Evolutionary conservation across 1,140 invertebrate species (phyloP).

Genomic region (Zeugodacus cucurbitae): DNA sequence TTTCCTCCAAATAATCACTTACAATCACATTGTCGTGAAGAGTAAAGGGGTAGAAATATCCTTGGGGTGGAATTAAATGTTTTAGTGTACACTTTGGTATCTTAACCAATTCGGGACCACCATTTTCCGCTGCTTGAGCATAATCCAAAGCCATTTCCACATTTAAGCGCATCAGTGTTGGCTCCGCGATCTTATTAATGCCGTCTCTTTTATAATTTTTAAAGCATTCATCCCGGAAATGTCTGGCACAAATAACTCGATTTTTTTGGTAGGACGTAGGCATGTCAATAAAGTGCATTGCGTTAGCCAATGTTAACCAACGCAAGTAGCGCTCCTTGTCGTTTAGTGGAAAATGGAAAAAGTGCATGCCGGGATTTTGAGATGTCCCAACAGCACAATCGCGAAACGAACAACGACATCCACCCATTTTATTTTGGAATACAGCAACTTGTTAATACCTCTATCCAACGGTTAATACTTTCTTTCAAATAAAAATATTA

Average conservation of each 20-base stretch:
- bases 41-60: constrained; percentile 51
- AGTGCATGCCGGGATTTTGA: constrained; percentile 65
- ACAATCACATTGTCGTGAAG: constrained; percentile 43
- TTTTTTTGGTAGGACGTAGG: constrained; percentile 62
- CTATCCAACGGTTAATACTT: too few species aligned
- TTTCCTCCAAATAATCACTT: not conserved
- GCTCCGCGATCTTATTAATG: constrained; percentile 47
- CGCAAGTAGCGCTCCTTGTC: constrained; percentile 59
- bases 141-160: constrained; percentile 51
- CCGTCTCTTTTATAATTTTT: constrained; percentile 65
- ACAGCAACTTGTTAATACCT: too few species aligned
- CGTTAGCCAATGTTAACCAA: constrained; percentile 64
- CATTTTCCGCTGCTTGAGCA: constrained; percentile 48
- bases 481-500: not conserved
- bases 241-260: constrained; percentile 67
- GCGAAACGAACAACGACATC: constrained; percentile 67
- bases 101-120: constrained; percentile 49
- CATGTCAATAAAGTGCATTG: constrained; percentile 58
- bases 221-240: constrained; percentile 68
- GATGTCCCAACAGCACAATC: constrained; percentile 63
- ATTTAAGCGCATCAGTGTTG: constrained; percentile 51
- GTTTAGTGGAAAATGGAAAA: constrained; percentile 68
- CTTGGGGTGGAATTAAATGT: constrained; percentile 52
- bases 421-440: constrained; percentile 62
- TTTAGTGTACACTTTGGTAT: constrained; percentile 43